Evolutionary conservation across 2,113 vertebrate genomes (phyloP).

Genomic region (Upupa epops): DNA sequence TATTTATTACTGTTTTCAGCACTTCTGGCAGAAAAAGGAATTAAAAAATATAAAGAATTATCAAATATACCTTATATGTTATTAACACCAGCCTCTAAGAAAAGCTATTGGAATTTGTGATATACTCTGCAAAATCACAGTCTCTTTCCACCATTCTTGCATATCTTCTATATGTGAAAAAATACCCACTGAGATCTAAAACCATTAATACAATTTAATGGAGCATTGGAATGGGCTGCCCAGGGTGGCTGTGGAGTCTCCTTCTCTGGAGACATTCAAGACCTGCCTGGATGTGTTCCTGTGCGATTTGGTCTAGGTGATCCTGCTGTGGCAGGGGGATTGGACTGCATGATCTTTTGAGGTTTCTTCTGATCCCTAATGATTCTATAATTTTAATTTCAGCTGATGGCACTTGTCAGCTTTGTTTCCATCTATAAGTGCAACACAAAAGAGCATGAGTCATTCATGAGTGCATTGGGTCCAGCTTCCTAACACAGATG

Average conservation of each 20-base stretch:
- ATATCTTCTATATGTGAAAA: background rate
- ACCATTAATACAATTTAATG: too few species aligned
- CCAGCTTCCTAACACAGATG: background rate
- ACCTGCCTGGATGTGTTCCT: too few species aligned
- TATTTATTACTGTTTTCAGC: constrained; percentile 71
- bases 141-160: background rate
- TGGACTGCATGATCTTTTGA: too few species aligned
- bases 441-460: background rate
- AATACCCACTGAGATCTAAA: background rate
- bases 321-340: too few species aligned
- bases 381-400: too few species aligned
- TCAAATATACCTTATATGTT: background rate
- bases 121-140: background rate
- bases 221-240: too few species aligned
- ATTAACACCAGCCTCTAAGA: background rate
- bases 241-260: too few species aligned
- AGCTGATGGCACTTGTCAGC: too few species aligned
- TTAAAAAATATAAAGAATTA: background rate
- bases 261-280: too few species aligned
- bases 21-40: constrained; percentile 37
- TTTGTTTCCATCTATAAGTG: too few species aligned
- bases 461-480: background rate
- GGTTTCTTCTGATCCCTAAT: too few species aligned
- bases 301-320: too few species aligned
- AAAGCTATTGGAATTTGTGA: background rate